A percentile compares a stretch with the other conserved stretches of the same genome.
phyloP scores from a whole-genome alignment of 2,113 vertebrate species.

The Pteruthius melanotis region DNA sequence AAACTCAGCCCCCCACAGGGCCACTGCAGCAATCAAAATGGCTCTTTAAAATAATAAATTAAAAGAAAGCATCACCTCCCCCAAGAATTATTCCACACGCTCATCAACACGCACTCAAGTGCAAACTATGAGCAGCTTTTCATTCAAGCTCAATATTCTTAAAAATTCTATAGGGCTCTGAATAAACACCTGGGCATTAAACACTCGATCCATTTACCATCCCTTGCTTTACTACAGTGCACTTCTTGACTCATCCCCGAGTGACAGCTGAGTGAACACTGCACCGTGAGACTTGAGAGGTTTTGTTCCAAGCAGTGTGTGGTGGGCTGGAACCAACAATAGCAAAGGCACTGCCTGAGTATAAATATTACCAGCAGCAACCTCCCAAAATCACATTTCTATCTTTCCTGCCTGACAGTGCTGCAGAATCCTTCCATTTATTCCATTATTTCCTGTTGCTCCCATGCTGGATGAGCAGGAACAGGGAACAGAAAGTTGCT shows the following conservation, averaged over 20 bases:
- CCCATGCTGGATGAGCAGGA: not conserved
- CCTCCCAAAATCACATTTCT: not conserved
- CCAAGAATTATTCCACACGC: not conserved
- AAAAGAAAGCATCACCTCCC: not conserved
- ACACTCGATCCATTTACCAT: not conserved
- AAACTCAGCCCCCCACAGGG: not conserved
- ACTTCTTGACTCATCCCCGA: not conserved
- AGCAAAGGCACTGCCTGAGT: not conserved
- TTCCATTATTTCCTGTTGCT: not conserved
- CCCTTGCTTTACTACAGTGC: not conserved
- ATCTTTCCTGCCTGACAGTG: not conserved
- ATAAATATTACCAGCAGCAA: not conserved
- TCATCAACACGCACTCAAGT: not conserved
- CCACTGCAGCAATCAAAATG: not conserved
- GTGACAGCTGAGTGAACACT: not conserved
- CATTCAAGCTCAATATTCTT: not conserved
- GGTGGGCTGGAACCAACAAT: not conserved
- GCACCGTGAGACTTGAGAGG: not conserved
- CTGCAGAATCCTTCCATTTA: not conserved
- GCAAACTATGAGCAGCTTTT: not conserved
- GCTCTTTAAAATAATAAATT: not conserved
- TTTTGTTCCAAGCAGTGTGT: not conserved
- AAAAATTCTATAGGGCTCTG: not conserved
- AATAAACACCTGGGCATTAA: not conserved
- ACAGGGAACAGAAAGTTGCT: fast-evolving